phyloP scores from a whole-genome alignment of 2,113 vertebrate species.

The Eubucco bourcierii region DNA sequence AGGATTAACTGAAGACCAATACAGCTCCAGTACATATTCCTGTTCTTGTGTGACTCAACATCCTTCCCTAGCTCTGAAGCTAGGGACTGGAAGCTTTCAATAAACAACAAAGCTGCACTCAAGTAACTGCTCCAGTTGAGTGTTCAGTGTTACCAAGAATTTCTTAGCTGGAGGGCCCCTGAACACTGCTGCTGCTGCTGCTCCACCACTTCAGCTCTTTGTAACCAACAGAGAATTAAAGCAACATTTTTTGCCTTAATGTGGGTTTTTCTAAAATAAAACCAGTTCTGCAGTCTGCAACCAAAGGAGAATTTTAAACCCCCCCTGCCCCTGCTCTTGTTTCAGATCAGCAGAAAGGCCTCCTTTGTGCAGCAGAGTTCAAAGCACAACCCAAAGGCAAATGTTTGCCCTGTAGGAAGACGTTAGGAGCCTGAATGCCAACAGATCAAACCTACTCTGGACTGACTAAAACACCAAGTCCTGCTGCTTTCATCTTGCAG shows the following conservation, averaged over 20 bases:
- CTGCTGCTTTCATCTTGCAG: constrained; percentile 11
- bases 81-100: constrained; percentile 10
- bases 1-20: not conserved
- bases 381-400: constrained; percentile 40
- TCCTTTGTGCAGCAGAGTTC: constrained; percentile 24
- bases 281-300: constrained; percentile 11
- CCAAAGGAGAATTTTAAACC: not conserved
- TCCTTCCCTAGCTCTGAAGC: not conserved
- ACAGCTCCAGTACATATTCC: not conserved
- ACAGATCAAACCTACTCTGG: not conserved
- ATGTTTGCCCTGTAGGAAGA: constrained; percentile 10
- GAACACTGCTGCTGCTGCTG: not conserved
- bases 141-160: not conserved
- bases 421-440: not conserved
- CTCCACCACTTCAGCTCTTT: constrained; percentile 28
- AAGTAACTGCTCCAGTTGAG: not conserved
- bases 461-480: not conserved
- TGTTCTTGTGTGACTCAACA: not conserved
- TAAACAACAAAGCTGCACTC: constrained; percentile 16
- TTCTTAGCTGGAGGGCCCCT: not conserved
- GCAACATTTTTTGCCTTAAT: not conserved
- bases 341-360: not conserved
- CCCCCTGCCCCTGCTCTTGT: not conserved
- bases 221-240: constrained; percentile 21
- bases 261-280: constrained; percentile 43